Conservation (phyloP, 1,140 invertebrate genomes). For the Drosophila bocki region DNA sequence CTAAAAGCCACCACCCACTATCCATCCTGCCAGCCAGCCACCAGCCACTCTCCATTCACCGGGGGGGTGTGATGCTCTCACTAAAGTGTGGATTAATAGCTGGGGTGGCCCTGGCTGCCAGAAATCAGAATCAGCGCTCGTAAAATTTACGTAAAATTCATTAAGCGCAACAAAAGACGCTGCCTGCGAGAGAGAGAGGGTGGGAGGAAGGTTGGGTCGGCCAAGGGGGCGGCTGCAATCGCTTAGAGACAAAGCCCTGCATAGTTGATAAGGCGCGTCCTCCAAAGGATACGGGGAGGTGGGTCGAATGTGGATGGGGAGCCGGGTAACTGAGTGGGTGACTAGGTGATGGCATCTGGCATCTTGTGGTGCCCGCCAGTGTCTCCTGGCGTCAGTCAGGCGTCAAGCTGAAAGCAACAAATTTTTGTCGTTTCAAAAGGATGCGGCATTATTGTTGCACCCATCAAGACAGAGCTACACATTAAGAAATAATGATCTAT, state of each 20-base stretch:
- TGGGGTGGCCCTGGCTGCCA: slow-evolving; percentile 63
- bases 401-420: slow-evolving; percentile 70
- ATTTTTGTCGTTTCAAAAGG: slow-evolving; percentile 77
- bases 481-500: slow-evolving; percentile 22
- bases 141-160: slow-evolving; percentile 84
- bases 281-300: slow-evolving; percentile 2
- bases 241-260: slow-evolving; percentile 80
- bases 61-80: slow-evolving; percentile 47
- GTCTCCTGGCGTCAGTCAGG: slow-evolving; percentile 61
- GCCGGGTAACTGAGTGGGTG: slow-evolving; percentile 7
- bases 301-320: background rate
- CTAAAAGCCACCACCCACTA: slow-evolving; percentile 33
- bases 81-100: slow-evolving; percentile 81
- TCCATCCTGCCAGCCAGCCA: background rate
- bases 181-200: slow-evolving; percentile 21
- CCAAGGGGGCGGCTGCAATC: slow-evolving; percentile 53
- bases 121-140: slow-evolving; percentile 83
- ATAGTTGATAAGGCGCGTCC: slow-evolving; percentile 78
- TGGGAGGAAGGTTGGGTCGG: slow-evolving; percentile 37
- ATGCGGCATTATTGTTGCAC: slow-evolving; percentile 58
- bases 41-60: slow-evolving; percentile 6
- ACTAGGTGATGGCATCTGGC: slow-evolving; percentile 20
- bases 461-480: slow-evolving; percentile 23
- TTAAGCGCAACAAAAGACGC: slow-evolving; percentile 82
- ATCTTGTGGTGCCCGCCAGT: slow-evolving; percentile 50